Percentiles rank a stretch among this genome's conserved stretches.
Conservation (phyloP, 2,797 vertebrate genomes). For the Spheniscus humboldti region DNA sequence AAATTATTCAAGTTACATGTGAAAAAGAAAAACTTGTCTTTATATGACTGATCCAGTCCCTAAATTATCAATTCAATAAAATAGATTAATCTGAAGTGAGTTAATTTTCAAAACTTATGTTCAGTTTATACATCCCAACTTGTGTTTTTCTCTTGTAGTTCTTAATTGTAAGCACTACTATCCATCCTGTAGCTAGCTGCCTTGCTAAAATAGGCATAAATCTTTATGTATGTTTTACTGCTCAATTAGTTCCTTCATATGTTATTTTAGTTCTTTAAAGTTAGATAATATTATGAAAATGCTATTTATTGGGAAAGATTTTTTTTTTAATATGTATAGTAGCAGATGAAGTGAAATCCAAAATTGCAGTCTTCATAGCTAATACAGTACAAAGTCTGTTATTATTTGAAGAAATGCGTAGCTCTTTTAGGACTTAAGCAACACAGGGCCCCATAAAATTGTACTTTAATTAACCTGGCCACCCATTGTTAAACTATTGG, state of each 20-base stretch:
- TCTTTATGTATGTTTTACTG: background rate
- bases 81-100: conserved; percentile 77
- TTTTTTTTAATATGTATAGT: background rate
- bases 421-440: background rate
- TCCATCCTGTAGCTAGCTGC: background rate
- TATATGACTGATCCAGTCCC: conserved; percentile 73
- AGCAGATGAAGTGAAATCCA: background rate
- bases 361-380: background rate
- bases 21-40: conserved; percentile 68
- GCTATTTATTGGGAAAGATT: background rate
- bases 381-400: background rate
- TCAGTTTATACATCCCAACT: background rate
- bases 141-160: background rate
- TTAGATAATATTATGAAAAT: background rate
- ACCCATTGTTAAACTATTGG: background rate
- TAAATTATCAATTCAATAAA: conserved; percentile 69
- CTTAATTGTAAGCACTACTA: background rate
- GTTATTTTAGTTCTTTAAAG: background rate
- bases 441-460: background rate
- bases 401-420: background rate
- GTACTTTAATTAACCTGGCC: background rate
- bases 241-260: background rate
- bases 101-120: background rate
- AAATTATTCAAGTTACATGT: conserved; percentile 71
- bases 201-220: background rate